Percentiles rank a stretch among this genome's conserved stretches.
Evolutionary conservation across 2,888 invertebrate species (phyloP).

Genomic region (Pedicia rivosa): DNA sequence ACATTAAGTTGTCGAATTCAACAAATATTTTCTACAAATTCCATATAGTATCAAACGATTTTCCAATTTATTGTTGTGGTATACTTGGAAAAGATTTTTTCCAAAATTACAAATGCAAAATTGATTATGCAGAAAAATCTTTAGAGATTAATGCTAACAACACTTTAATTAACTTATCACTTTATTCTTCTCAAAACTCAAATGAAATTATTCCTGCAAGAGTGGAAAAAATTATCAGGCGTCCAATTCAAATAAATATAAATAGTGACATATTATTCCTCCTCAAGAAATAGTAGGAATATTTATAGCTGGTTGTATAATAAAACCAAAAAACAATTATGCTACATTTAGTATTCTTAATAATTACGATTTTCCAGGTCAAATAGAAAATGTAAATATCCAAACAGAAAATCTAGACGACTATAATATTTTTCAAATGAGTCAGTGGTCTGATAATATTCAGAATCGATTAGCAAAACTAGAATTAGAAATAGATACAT

Average conservation of each 20-base stretch:
- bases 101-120: background rate
- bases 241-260: background rate
- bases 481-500: background rate
- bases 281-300: background rate
- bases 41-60: constrained; percentile 9
- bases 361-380: too few species aligned
- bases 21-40: constrained; percentile 6
- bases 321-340: too few species aligned
- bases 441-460: background rate
- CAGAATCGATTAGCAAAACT: background rate
- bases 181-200: background rate
- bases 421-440: background rate
- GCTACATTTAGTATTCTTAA: too few species aligned
- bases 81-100: constrained; percentile 9
- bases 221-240: background rate
- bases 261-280: background rate
- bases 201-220: background rate
- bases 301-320: background rate
- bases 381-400: too few species aligned
- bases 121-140: background rate
- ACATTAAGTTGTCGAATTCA: constrained; percentile 6
- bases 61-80: constrained; percentile 6
- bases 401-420: background rate
- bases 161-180: background rate
- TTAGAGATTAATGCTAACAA: background rate